Base-by-base conservation (phyloP, 2,113 vertebrate species). In the Boleophthalmus pectinirostris region DNA sequence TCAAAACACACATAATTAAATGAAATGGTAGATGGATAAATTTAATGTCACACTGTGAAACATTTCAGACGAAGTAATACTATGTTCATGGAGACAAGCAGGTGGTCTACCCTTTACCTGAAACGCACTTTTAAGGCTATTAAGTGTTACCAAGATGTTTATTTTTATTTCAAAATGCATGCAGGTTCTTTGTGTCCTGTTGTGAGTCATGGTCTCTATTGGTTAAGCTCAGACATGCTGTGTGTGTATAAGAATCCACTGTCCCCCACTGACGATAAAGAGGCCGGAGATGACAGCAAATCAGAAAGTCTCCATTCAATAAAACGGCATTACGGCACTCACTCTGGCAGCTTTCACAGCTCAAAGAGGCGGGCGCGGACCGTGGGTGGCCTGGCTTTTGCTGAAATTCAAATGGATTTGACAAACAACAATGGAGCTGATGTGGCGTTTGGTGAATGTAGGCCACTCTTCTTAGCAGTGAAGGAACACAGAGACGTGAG, bases 371-470 rank as follows among this genome's bases (percentile, higher is more conserved):
- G 20, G 61, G 64, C 57, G 64, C 21, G 15, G 67, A 47, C 38
- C 71, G 82, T 78, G 84, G 84, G 84, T 73, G 82, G 76, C 74
- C 73, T 74, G 51, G 65, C 68, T 76, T 80, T 25, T 74, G 74
- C 68, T 70, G 72, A 81, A 83, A 81, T 70, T 72, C 67, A 75
- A 79, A 85, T 75, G 67, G 73, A 72, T 82, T 79, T 83, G 73
- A 85, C 78, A 85, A 85, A 86, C 65, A 88, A 69, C 83, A 82
- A 82, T 74, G 65, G 72, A 86, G 80, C 79, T 86, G 74, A 85
- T 80, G 76, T 87, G 84, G 80, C 82, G 82, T 86, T 85, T 86
- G 74, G 15, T 61, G 69, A 79, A 88, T 80, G 77, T 83, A 82
- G 82, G 74, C 51, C 80, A 85, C 67, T 72, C 78, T 70, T 78